Evolutionary conservation across 2,888 invertebrate species (phyloP).

Genomic region (Drosophila kanekoi): DNA sequence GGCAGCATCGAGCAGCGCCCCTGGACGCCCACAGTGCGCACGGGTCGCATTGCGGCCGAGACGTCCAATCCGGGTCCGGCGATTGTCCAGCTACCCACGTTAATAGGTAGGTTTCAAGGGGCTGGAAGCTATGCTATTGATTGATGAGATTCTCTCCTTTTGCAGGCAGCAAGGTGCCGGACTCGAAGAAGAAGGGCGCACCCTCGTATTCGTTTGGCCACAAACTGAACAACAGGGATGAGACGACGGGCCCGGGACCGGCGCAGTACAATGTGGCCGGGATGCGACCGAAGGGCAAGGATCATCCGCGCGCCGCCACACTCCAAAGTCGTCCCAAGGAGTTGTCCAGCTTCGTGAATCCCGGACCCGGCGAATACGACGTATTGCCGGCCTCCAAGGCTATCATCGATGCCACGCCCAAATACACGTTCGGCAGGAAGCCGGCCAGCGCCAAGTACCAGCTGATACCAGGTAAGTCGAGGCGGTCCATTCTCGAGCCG

Average conservation of each 20-base stretch:
- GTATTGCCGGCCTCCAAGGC: slow-evolving; percentile 89
- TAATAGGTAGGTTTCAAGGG: slow-evolving; percentile 88
- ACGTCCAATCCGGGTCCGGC: slow-evolving; percentile 94
- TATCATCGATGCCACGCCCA: slow-evolving; percentile 86
- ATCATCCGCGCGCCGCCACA: slow-evolving; percentile 91
- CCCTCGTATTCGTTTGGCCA: slow-evolving; percentile 94
- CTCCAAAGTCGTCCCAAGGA: slow-evolving; percentile 90
- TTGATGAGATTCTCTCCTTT: background rate
- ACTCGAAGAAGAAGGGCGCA: slow-evolving; percentile 91
- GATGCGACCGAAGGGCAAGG: slow-evolving; percentile 92
- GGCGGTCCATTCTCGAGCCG: slow-evolving; percentile 30
- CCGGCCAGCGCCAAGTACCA: slow-evolving; percentile 87
- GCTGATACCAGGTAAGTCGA: slow-evolving; percentile 88
- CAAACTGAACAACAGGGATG: slow-evolving; percentile 86
- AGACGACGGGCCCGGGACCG: slow-evolving; percentile 91
- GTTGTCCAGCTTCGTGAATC: slow-evolving; percentile 87
- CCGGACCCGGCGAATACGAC: slow-evolving; percentile 96
- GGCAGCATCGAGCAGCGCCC: slow-evolving; percentile 92
- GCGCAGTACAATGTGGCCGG: slow-evolving; percentile 96
- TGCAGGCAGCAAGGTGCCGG: slow-evolving; percentile 90
- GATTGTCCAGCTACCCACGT: slow-evolving; percentile 91
- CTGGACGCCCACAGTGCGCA: slow-evolving; percentile 95
- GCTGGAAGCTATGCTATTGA: too few relatives aligned
- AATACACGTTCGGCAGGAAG: slow-evolving; percentile 91
- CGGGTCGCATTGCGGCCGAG: slow-evolving; percentile 95